phyloP scores from a whole-genome alignment of 2,888 invertebrate species.

The Erebia aethiops region DNA sequence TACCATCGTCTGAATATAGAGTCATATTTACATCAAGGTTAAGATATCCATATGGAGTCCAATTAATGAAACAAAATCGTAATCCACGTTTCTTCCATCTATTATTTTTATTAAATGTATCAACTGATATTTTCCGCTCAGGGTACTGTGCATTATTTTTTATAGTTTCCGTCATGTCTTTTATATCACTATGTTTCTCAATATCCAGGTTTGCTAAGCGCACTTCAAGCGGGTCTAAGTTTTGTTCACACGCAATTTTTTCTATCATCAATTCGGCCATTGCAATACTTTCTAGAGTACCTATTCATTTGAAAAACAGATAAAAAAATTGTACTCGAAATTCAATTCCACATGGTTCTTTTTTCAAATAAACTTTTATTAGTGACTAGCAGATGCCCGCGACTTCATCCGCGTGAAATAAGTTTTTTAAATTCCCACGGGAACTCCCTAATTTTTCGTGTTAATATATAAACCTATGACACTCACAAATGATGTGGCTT shows the following conservation, averaged over 20 bases:
- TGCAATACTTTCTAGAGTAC: slow-evolving; percentile 79
- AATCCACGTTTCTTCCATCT: slow-evolving; percentile 89
- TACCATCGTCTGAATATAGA: slow-evolving; percentile 85
- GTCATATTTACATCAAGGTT: slow-evolving; percentile 77
- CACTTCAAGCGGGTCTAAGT: slow-evolving; percentile 82
- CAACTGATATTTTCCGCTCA: slow-evolving; percentile 68
- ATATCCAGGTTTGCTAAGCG: slow-evolving; percentile 75
- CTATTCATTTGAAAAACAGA: slow-evolving; percentile 43
- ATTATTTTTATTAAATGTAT: slow-evolving; percentile 84
- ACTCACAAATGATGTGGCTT: too few species aligned
- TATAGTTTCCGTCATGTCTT: slow-evolving; percentile 77
- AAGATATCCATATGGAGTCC: slow-evolving; percentile 60
- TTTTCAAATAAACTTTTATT: too few species aligned
- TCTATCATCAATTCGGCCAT: slow-evolving; percentile 86
- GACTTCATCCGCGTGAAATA: too few species aligned
- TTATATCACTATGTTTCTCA: slow-evolving; percentile 49
- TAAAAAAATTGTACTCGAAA: too few species aligned
- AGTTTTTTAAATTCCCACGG: too few species aligned
- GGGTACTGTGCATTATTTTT: slow-evolving; percentile 78
- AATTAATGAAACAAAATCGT: slow-evolving; percentile 84
- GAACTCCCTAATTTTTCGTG: too few species aligned
- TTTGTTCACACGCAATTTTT: slow-evolving; percentile 78
- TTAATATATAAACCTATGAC: too few species aligned
- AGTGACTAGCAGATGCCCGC: too few species aligned
- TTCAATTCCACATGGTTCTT: too few species aligned